These are phyloP conservation scores for Lagocephalus sceleratus DNA, from an alignment of 2,797 vertebrate genomes.

Conservation along the genomic window DNA sequence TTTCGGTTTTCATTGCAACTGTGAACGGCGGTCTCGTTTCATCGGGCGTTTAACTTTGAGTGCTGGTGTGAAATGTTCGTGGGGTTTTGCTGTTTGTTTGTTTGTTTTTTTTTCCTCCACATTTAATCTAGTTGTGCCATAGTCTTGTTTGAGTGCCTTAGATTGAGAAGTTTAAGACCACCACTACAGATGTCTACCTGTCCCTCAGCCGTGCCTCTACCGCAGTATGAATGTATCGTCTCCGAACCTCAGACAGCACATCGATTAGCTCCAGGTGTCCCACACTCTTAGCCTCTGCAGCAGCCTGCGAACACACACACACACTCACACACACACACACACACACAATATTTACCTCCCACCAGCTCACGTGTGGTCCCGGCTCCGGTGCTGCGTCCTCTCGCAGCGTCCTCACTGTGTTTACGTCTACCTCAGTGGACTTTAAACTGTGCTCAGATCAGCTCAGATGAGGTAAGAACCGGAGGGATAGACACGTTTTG, in stretches of 20 bases:
- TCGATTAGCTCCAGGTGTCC: constrained; percentile 9
- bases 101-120: background rate
- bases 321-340: constrained; percentile 38
- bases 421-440: constrained; percentile 68
- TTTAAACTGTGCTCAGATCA: constrained; percentile 43
- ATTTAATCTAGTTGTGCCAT: constrained; percentile 72
- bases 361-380: constrained; percentile 32
- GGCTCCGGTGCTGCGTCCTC: constrained; percentile 25
- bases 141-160: constrained; percentile 83
- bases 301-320: constrained; percentile 34
- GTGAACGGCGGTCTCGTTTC: constrained; percentile 67
- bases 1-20: constrained; percentile 61
- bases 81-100: constrained; percentile 5
- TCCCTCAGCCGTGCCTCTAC: constrained; percentile 78
- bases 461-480: constrained; percentile 45
- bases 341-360: constrained; percentile 64
- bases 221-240: constrained; percentile 78
- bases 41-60: constrained; percentile 50
- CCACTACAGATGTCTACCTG: constrained; percentile 68
- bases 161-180: constrained; percentile 68
- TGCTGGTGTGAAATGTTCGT: constrained; percentile 38
- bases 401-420: constrained; percentile 24
- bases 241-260: constrained; percentile 72
- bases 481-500: background rate
- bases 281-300: constrained; percentile 61